Percentiles rank a stretch among this genome's conserved stretches.
phyloP scores from a whole-genome alignment of 2,888 invertebrate species.

The Cryptus viduatorius region DNA sequence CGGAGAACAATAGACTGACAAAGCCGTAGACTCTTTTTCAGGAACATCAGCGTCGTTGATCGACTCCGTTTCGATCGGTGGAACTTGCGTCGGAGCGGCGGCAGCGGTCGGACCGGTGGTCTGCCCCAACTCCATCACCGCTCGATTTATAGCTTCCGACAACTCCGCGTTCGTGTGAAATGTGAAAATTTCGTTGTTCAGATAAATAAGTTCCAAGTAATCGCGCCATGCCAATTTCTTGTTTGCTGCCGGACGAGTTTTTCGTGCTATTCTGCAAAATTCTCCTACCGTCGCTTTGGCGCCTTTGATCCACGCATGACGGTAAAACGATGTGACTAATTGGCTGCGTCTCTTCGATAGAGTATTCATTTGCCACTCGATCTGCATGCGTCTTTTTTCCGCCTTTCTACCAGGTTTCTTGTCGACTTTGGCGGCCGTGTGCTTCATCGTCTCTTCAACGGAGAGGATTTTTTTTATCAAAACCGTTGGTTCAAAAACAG shows the following conservation, averaged over 20 bases:
- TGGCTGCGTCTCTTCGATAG: background rate
- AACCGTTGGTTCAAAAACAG: background rate
- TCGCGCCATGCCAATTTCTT: background rate
- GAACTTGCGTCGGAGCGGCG: too few relatives aligned
- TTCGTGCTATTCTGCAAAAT: background rate
- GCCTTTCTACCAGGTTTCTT: background rate
- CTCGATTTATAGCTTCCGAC: conserved; percentile 12
- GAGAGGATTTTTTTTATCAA: background rate
- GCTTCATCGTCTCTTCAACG: background rate
- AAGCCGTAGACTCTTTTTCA: background rate
- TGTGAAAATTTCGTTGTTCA: conserved; percentile 64
- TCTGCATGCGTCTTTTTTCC: background rate
- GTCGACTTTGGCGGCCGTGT: background rate
- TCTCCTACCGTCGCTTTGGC: background rate
- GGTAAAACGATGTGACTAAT: conserved; percentile 34
- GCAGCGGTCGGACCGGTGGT: too few relatives aligned
- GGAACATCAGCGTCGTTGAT: background rate
- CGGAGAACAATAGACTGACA: background rate
- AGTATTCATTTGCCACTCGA: background rate
- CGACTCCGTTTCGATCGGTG: too few relatives aligned
- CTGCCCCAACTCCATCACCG: background rate
- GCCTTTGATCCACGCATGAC: background rate
- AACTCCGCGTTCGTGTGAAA: conserved; percentile 25
- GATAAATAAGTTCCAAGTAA: conserved; percentile 54
- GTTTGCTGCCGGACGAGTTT: background rate